Conservation (phyloP, 2,113 vertebrate genomes). For the Polypterus senegalus region DNA sequence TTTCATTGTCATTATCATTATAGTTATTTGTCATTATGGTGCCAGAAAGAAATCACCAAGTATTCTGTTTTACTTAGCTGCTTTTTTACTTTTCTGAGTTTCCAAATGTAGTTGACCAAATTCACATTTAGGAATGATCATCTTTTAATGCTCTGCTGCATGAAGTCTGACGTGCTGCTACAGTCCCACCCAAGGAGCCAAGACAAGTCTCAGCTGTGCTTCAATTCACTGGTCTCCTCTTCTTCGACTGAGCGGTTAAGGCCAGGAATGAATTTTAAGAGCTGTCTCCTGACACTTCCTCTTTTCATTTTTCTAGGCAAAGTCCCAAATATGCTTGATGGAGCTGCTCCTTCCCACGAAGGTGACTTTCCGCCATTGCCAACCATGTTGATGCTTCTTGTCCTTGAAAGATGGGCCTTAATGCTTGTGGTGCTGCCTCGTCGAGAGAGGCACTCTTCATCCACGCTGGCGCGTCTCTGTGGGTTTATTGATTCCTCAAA, state of each 20-base stretch:
- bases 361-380: slow-evolving; percentile 66
- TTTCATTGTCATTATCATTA: no score
- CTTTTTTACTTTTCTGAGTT: no score
- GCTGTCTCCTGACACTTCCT: slow-evolving; percentile 62
- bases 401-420: slow-evolving; percentile 34
- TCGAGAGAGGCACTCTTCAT: slow-evolving; percentile 56
- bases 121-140: neutral
- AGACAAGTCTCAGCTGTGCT: no score
- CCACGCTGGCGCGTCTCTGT: slow-evolving; percentile 52
- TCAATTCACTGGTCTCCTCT: slow-evolving; percentile 51
- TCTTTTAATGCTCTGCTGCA: slow-evolving; percentile 31
- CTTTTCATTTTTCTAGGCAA: slow-evolving; percentile 65
- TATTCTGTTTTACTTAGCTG: no score
- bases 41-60: no score
- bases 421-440: slow-evolving; percentile 17
- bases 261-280: slow-evolving; percentile 78
- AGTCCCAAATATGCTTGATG: slow-evolving; percentile 64
- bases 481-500: slow-evolving; percentile 55
- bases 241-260: slow-evolving; percentile 77
- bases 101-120: neutral
- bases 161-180: neutral
- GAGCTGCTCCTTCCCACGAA: slow-evolving; percentile 46
- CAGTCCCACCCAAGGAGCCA: neutral
- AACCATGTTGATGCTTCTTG: slow-evolving; percentile 65
- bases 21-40: no score